Base-by-base conservation (phyloP, 2,113 vertebrate species). In the Eulacestoma nigropectus region DNA sequence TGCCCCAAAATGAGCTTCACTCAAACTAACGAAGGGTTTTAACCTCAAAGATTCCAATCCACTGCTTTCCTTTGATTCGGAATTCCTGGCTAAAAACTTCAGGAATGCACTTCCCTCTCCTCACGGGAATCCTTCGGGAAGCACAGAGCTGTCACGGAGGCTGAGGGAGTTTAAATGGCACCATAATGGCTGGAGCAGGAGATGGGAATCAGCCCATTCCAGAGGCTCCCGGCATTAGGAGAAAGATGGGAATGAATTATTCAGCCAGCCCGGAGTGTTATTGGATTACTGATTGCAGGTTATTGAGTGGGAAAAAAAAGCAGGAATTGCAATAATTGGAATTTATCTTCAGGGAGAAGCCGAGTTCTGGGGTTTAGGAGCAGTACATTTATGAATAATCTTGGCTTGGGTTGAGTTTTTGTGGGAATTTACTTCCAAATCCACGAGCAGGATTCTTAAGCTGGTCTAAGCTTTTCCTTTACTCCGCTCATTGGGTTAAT, bases 121-220 rank as follows among this genome's bases (percentile, higher is more conserved):
- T 20, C 47, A 57, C 65, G 65, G 88, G 39, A 94, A 96, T 84
- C 77, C 63, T 70, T 63, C 0, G 11, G 92, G 94, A 96, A 85
- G 80, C 82, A 89, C 78, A 57, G 93, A 96, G 72, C 81, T 87
- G 56, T 42, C 42, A 16, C 15, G 53, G 87, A 76, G 44, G 67
- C 42, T 30, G 49, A 13, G 37, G 88, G 88, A 72, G 89, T 81
- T 90, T 73, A 88, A 96, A 82, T 90, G 92, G 92, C 89, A 80
- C 84, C 44, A 32, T 74, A 89, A 96, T 78, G 90, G 88, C 69
- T 70, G 26, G 15, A 91, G 86, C 42, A 73, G 67, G 65, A 95
- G 89, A 90, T 79, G 91, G 94, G 87, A 79, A 91, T 86, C 63
- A 69, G 82, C 37, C 84, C 93, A 35, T 85, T 91, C 84, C 52